Conservation (phyloP, 2,113 vertebrate species). For the Atractosteus spatula region DNA sequence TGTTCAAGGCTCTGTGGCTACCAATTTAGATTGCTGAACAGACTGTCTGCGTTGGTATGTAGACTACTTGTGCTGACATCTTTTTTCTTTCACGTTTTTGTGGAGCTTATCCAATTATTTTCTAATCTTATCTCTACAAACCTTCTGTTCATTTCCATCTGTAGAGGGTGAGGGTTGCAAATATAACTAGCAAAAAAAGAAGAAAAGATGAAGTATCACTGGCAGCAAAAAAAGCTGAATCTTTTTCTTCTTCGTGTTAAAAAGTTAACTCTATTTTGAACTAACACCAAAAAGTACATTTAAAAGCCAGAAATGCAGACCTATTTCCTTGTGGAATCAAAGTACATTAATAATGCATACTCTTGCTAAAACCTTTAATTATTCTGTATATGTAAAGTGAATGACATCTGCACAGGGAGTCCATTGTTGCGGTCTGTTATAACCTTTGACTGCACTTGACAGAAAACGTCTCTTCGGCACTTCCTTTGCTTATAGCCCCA, state of each 20-base stretch:
- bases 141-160: constrained; percentile 62
- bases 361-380: constrained; percentile 34
- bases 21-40: constrained; percentile 52
- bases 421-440: constrained; percentile 9
- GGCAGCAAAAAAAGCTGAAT: constrained; percentile 3
- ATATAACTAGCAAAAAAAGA: constrained; percentile 35
- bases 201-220: constrained; percentile 11
- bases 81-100: constrained; percentile 15
- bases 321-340: not conserved
- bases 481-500: constrained; percentile 22
- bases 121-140: constrained; percentile 51
- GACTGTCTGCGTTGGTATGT: constrained; percentile 43
- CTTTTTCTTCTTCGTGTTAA: not conserved
- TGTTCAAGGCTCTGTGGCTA: constrained; percentile 38
- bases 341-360: constrained; percentile 36
- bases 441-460: constrained; percentile 26
- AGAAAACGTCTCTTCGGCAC: constrained; percentile 4
- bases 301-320: not conserved
- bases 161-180: constrained; percentile 49
- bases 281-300: constrained; percentile 1
- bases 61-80: constrained; percentile 52
- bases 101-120: constrained; percentile 60
- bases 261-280: not conserved
- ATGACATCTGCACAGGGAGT: constrained; percentile 25
- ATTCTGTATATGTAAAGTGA: constrained; percentile 29